A percentile compares a stretch with the other conserved stretches of the same genome.
These are phyloP conservation scores for Orthonevra nobilis DNA, from an alignment of 2,888 invertebrate species.

Conservation along the genomic window DNA sequence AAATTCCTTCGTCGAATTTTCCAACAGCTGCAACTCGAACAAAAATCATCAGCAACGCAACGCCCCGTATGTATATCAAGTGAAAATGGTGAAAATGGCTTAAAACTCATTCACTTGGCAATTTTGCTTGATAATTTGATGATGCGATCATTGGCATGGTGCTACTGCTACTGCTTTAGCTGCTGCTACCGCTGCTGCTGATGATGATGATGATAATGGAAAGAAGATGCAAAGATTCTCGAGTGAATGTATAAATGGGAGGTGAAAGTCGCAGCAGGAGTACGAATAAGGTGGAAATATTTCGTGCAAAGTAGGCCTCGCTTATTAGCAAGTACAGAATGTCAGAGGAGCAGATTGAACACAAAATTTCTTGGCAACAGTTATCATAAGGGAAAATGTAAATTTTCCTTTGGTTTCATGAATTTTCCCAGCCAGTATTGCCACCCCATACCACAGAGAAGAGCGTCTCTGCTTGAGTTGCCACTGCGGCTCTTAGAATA, in stretches of 20 bases:
- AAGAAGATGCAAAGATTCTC: slow-evolving; percentile 44
- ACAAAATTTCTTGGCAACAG: slow-evolving; percentile 29
- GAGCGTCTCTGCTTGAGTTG: slow-evolving; percentile 36
- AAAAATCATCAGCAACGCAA: slow-evolving; percentile 5
- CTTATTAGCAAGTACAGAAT: slow-evolving; percentile 62
- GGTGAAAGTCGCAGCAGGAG: background rate
- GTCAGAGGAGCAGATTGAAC: slow-evolving; percentile 41
- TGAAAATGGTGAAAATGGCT: slow-evolving; percentile 64
- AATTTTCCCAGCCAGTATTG: slow-evolving; percentile 46
- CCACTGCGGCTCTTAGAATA: background rate
- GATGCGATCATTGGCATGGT: slow-evolving; percentile 63
- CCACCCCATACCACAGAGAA: slow-evolving; percentile 3
- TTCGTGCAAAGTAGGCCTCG: slow-evolving; percentile 55
- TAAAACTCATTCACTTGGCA: slow-evolving; percentile 66
- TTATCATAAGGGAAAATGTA: slow-evolving; percentile 65
- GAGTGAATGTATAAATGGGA: background rate
- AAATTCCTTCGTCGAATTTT: slow-evolving; percentile 42
- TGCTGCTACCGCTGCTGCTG: slow-evolving; percentile 13
- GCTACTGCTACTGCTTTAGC: slow-evolving; percentile 19
- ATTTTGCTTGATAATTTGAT: slow-evolving; percentile 68
- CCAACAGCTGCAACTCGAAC: slow-evolving; percentile 29
- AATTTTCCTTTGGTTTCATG: slow-evolving; percentile 58
- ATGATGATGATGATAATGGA: slow-evolving; percentile 41
- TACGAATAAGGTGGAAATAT: background rate
- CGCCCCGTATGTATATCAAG: background rate